Evolutionary conservation across 2,888 invertebrate species (phyloP).

Genomic region (Megalurothrips usitatus): DNA sequence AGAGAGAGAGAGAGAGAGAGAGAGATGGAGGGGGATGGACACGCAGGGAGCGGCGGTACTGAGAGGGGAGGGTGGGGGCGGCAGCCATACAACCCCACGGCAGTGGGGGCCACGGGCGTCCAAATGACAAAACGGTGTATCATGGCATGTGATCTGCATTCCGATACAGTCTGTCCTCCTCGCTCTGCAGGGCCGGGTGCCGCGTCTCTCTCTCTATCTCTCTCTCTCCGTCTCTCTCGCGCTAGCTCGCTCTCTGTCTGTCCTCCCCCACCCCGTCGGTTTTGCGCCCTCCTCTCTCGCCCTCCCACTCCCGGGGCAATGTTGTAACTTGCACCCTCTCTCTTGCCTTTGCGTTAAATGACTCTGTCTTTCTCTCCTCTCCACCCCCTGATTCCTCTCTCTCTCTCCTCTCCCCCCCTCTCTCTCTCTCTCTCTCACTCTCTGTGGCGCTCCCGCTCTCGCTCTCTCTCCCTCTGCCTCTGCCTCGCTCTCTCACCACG

Average conservation of each 20-base stretch:
- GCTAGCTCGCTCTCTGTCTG: neutral
- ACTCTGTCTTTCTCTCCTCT: neutral
- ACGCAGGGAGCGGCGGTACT: neutral
- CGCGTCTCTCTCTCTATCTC: neutral
- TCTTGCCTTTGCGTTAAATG: neutral
- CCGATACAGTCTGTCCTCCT: constrained; percentile 3
- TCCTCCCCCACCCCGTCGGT: no score
- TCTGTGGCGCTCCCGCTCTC: neutral
- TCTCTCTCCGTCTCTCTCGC: neutral
- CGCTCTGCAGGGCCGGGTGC: neutral
- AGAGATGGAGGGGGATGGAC: constrained; percentile 2
- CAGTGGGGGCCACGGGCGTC: constrained; percentile 6
- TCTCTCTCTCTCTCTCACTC: neutral
- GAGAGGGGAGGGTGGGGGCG: neutral
- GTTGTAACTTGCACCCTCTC: neutral
- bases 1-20: no score
- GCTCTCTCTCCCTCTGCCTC: neutral
- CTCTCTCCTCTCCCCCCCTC: neutral
- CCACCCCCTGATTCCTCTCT: neutral
- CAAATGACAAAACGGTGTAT: constrained; percentile 26
- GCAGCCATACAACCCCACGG: constrained; percentile 28
- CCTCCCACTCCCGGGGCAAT: neutral
- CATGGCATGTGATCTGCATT: constrained; percentile 19
- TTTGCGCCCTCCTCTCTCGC: neutral
- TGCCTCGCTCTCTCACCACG: neutral